Percentiles rank a stretch among this genome's conserved stretches.
phyloP scores from a whole-genome alignment of 2,113 vertebrate genomes.

The Ardeotis arabs region DNA sequence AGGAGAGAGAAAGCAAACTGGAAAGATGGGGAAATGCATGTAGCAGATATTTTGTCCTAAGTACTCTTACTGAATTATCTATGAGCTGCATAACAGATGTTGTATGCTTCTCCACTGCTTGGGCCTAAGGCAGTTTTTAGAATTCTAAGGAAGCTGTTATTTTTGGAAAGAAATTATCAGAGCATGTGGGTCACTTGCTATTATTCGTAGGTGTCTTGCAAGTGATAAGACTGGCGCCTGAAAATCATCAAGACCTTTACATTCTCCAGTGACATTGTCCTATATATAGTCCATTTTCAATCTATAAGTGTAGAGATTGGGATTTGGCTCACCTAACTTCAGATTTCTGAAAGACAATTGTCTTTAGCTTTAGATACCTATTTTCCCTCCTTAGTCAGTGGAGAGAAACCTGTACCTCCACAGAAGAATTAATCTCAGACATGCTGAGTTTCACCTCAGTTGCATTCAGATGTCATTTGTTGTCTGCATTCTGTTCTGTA shows the following conservation, averaged over 20 bases:
- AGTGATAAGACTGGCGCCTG: background rate
- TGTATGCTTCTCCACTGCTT: background rate
- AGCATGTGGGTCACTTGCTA: background rate
- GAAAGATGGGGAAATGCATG: background rate
- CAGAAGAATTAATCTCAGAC: background rate
- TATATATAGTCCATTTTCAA: background rate
- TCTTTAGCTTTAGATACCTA: background rate
- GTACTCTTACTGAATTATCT: constrained; percentile 30
- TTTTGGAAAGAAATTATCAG: constrained; percentile 31
- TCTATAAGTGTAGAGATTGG: background rate
- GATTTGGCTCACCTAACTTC: background rate
- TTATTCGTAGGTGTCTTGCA: background rate
- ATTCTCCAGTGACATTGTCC: background rate
- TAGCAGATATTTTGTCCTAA: background rate
- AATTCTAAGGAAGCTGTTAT: background rate
- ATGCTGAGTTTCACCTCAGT: background rate
- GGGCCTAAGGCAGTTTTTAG: background rate
- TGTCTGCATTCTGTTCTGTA: background rate
- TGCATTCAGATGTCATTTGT: background rate
- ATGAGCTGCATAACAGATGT: constrained; percentile 2
- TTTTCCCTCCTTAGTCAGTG: background rate
- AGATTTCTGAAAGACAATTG: background rate
- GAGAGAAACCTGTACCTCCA: background rate
- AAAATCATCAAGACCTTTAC: background rate
- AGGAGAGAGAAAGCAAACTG: background rate